Base-by-base conservation (phyloP, 2,888 invertebrate species). In the Crematogaster levior region DNA sequence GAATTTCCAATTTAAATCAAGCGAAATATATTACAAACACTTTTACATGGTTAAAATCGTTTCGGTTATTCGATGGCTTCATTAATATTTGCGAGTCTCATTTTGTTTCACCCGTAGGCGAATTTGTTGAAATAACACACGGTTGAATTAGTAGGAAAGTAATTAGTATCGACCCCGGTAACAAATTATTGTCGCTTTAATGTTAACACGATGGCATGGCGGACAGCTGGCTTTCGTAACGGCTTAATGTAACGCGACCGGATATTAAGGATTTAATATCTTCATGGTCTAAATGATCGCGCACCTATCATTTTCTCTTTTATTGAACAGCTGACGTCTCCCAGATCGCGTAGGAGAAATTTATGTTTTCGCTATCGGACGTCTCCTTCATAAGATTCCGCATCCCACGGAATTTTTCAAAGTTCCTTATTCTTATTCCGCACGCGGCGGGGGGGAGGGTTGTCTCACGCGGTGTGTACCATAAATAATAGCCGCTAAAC, bases 401-500 rank as follows among this genome's bases (percentile, higher is more conserved):
- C 34, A 9, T 48, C 24, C 48, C 6, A 34, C 34, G n/a, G n/a
- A n/a, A n/a, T n/a, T n/a, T n/a, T n/a, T 34, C 34, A 3, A 6
- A 5, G 2, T 21, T 21, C 2, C 68, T 34, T 18, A 30, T 27
- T 21, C 24, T 65, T 30, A 46, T 46, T 21, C 21, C 46, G 21
- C 37, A 9, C 37, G 43, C 46, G 30, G 56, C 63, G 27, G 34
- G 37, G 3, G 18, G 27, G 15, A 0, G 27, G 37, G 24, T 48
- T 48, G 63, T 56, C 34, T 60, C 46, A 24, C 63, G 24, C 21
- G 24, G n/a, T 21, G 30, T 18, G 15, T 10, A 24, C 40, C 40
- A 56, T 79, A 79, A 56, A 79, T 70, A 53, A 70, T 34, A 79
- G 56, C 43, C 77, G 53, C 68, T 24, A 68, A 56, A 40, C 7